These are phyloP conservation scores for Dipodomys stephensi DNA, from an alignment of 2,113 vertebrate genomes.

Conservation along the genomic window DNA sequence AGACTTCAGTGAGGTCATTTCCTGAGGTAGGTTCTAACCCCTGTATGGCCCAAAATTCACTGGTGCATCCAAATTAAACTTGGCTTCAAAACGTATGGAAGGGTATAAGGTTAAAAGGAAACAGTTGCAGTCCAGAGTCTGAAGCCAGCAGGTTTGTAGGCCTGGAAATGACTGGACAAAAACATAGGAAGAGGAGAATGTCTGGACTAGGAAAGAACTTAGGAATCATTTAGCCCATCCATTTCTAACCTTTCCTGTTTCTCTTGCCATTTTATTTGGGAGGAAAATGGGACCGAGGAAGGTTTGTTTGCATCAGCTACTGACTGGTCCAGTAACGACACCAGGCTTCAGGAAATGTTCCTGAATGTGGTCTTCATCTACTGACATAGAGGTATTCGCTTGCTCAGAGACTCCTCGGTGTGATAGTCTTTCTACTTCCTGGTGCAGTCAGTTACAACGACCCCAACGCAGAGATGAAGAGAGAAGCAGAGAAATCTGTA, in stretches of 20 bases:
- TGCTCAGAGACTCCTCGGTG: neutral
- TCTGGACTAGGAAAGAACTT: neutral
- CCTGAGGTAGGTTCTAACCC: neutral
- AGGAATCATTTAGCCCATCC: neutral
- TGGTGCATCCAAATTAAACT: neutral
- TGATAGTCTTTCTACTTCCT: neutral
- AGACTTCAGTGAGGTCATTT: neutral
- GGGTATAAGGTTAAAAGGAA: neutral
- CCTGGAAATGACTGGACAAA: neutral
- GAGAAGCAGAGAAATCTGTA: neutral
- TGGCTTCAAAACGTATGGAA: neutral
- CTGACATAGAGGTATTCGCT: neutral
- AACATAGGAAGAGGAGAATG: neutral
- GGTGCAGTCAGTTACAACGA: neutral
- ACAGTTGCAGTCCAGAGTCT: neutral
- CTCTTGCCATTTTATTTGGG: neutral
- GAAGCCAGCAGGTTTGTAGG: neutral
- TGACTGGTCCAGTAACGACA: neutral
- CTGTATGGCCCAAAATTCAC: neutral
- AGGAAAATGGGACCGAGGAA: neutral
- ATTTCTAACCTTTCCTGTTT: neutral
- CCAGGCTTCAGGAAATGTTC: neutral
- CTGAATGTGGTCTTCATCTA: accelerated
- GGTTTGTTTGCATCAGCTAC: neutral
- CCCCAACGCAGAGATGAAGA: neutral